These are phyloP conservation scores for Pyrrhia umbra DNA, from an alignment of 2,888 invertebrate genomes.

Conservation along the genomic window DNA sequence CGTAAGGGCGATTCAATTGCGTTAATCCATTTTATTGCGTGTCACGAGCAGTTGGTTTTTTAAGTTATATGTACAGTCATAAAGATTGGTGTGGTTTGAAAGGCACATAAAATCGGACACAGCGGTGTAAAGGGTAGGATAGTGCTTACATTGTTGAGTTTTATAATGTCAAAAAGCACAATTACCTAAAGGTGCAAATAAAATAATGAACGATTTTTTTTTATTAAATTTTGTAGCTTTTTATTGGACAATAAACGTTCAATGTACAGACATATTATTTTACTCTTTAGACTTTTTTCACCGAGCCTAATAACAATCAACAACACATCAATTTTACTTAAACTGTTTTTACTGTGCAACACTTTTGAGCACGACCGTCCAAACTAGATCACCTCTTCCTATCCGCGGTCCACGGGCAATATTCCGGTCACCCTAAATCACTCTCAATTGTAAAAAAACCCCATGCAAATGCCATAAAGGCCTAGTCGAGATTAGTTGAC, in stretches of 20 bases:
- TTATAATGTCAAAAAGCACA: not conserved
- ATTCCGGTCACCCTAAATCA: constrained; percentile 85
- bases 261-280: no score
- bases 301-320: no score
- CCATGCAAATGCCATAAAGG: constrained; percentile 82
- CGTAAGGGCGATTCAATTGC: constrained; percentile 78
- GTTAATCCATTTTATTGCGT: constrained; percentile 88
- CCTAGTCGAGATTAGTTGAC: constrained; percentile 84
- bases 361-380: constrained; percentile 43
- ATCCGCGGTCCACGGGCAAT: constrained; percentile 54
- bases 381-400: constrained; percentile 54
- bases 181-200: not conserved
- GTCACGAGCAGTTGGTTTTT: constrained; percentile 79
- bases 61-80: constrained; percentile 63
- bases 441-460: constrained; percentile 79
- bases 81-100: constrained; percentile 41
- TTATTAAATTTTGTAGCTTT: not conserved
- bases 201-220: not conserved
- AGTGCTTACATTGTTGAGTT: not conserved
- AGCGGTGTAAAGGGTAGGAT: constrained; percentile 27
- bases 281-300: no score
- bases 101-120: constrained; percentile 37
- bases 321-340: no score
- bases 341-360: no score
- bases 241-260: not conserved